Base-by-base conservation (phyloP, 2,888 invertebrate species). In the Drosophila maculinotata region DNA sequence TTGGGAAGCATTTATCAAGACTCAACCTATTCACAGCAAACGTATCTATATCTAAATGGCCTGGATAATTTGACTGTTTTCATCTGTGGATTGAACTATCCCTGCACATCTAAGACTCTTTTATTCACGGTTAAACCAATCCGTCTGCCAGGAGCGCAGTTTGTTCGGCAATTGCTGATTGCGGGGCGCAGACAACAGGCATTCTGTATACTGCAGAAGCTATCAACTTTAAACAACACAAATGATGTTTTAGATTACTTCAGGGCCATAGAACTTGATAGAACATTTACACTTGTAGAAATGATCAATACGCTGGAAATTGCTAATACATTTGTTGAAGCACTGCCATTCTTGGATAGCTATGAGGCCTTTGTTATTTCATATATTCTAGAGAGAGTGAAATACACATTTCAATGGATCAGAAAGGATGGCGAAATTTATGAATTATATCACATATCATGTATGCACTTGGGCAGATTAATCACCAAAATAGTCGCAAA, bases 271-370 rank as follows among this genome's bases (percentile, higher is more conserved):
- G 2, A 28, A 47, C 1, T n/a, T 3, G 28, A 51, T 3, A 12
- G 1, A 3, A 6, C 39, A 1, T 1, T 3, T 2, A 25, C 53
- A 7, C 23, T 33, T 12, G 0, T 51, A 1, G 66, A 36, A 36
- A 53, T 69, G 38, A 3, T 59, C 7, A 69, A 70, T 23, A 53
- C 53, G 1, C 5, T 69, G 8, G 42, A 64, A 44, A 48, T 63
- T 26, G 44, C 45, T 1, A 9, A 15, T 1, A 38, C 25, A 8
- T 47, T 4, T 14, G 9, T 56, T 9, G 30, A 12, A 2, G 0
- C 1, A 45, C 0, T 65, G 7, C 9, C 8, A 6, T 17, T 15
- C 1, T 1, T 59, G 0, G 15, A 35, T 5, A 38, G 17, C 7
- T 36, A 23, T 35, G 39, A 66, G 6, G 26, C 26, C 5, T 10